These are phyloP conservation scores for Stenotaenia linearis DNA, from an alignment of 2,888 invertebrate genomes.

Conservation along the genomic window DNA sequence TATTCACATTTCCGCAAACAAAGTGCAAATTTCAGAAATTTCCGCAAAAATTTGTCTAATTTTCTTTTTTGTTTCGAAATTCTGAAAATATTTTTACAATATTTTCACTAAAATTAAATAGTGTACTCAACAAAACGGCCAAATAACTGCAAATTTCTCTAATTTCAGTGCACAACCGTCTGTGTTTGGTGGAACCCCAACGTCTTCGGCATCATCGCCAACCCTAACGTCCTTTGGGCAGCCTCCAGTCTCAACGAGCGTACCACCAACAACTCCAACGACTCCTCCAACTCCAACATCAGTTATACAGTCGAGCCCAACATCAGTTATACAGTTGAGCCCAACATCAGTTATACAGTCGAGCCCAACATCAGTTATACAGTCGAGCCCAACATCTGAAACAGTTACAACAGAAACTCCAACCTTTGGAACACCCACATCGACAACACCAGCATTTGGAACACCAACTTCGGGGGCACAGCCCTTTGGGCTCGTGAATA, in stretches of 20 bases:
- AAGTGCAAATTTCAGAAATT: too few species aligned
- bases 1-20: too few species aligned
- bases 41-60: too few species aligned
- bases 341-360: neutral
- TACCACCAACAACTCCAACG: neutral
- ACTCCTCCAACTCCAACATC: too few species aligned
- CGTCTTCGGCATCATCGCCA: neutral
- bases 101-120: too few species aligned
- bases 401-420: neutral
- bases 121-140: too few species aligned
- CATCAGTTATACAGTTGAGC: too few species aligned
- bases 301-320: constrained; percentile 1
- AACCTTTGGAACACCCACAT: neutral
- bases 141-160: neutral
- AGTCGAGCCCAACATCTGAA: neutral
- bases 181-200: constrained; percentile 21
- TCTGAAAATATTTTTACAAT: too few species aligned
- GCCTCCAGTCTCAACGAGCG: neutral
- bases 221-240: neutral
- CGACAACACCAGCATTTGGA: neutral
- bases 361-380: neutral
- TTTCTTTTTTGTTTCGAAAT: too few species aligned
- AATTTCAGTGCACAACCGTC: neutral
- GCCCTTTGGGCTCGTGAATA: neutral
- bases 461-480: neutral